Evolutionary conservation across 2,888 invertebrate genomes (phyloP).

Genomic region (Polia nebulosa): DNA sequence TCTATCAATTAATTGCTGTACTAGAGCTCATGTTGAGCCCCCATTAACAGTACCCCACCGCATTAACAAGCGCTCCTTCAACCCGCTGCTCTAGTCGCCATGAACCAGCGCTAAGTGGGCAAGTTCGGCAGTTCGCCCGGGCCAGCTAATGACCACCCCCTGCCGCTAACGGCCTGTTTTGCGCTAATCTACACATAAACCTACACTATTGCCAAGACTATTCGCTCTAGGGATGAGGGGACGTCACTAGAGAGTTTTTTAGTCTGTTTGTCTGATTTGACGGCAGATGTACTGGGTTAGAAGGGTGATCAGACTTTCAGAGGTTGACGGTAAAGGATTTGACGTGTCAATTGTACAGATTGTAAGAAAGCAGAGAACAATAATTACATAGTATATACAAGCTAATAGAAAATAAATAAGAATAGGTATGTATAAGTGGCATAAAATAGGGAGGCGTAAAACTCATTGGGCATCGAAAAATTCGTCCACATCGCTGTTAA

Average conservation of each 20-base stretch:
- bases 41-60: conserved; percentile 14
- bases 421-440: too few species aligned
- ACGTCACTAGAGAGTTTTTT: not conserved
- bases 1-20: too few species aligned
- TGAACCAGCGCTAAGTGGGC: conserved; percentile 54
- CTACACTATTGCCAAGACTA: conserved; percentile 43
- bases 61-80: conserved; percentile 10
- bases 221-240: conserved; percentile 34
- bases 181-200: conserved; percentile 54
- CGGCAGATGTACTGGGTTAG: not conserved
- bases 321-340: too few species aligned
- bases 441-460: too few species aligned
- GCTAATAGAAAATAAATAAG: too few species aligned
- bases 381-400: too few species aligned
- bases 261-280: not conserved
- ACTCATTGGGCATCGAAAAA: too few species aligned
- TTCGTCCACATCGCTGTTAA: too few species aligned
- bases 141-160: conserved; percentile 58
- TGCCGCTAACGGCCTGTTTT: conserved; percentile 64
- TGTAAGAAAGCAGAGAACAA: too few species aligned
- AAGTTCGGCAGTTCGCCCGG: conserved; percentile 53
- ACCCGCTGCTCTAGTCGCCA: not conserved
- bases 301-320: too few species aligned
- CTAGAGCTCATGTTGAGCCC: too few species aligned
- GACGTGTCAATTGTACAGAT: too few species aligned